Percentiles rank a stretch among this genome's conserved stretches.
Conservation (phyloP, 2,888 invertebrate species). For the Ormyrus rosae region DNA sequence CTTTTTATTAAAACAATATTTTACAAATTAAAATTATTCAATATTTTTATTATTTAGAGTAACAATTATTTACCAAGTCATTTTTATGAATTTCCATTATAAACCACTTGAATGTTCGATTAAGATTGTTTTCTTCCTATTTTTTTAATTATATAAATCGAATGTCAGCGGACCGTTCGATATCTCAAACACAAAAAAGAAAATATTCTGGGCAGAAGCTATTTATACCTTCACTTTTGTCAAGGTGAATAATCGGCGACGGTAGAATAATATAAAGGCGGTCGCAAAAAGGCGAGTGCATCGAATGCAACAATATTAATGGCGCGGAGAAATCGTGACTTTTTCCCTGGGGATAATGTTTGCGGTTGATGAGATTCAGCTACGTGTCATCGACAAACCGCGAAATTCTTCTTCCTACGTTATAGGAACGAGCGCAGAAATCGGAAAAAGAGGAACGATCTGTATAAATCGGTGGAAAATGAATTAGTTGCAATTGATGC, state of each 20-base stretch:
- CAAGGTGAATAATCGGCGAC: neutral
- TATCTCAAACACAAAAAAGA: no score
- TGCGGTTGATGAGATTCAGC: conserved; percentile 9
- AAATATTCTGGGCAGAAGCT: neutral
- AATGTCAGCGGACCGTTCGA: no score
- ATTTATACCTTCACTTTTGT: neutral
- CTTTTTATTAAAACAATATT: no score
- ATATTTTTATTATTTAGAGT: no score
- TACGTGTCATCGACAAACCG: conserved; percentile 34
- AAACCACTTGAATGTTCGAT: no score
- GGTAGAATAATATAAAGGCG: neutral
- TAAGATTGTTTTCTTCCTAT: no score
- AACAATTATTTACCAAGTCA: no score
- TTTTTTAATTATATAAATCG: no score
- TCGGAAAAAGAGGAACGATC: conserved; percentile 10
- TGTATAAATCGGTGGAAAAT: conserved; percentile 25
- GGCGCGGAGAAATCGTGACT: conserved; percentile 24
- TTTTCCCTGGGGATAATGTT: neutral
- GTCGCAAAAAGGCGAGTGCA: neutral
- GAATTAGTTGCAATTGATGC: conserved; percentile 1
- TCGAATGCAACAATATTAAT: conserved; percentile 14
- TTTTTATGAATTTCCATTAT: no score
- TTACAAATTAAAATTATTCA: no score
- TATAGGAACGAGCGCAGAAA: neutral
- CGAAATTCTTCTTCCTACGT: conserved; percentile 12